Percentiles rank a stretch among this genome's conserved stretches.
Conservation (phyloP, 1,140 invertebrate species). For the Temnothorax longispinosus region DNA sequence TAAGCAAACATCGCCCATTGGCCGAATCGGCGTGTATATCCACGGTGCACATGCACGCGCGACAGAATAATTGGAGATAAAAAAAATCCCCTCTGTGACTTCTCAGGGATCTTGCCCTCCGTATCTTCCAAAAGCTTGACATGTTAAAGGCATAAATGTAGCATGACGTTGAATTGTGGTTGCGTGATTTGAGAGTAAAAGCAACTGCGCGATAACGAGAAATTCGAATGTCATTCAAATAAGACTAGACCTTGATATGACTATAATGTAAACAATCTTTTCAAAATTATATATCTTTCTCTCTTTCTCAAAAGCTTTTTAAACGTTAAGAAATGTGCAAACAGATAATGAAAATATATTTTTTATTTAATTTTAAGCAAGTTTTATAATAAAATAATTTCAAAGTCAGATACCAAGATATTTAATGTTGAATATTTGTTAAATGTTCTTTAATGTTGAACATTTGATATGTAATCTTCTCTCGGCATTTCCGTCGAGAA, state of each 20-base stretch:
- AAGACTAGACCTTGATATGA: background rate
- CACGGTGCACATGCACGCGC: slow-evolving; percentile 12
- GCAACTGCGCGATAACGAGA: slow-evolving; percentile 2
- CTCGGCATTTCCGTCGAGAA: background rate
- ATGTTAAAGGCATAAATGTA: background rate
- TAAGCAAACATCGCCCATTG: slow-evolving; percentile 57
- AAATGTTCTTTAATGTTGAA: background rate
- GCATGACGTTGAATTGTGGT: background rate
- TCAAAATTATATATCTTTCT: background rate
- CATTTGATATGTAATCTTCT: background rate
- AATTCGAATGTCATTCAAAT: background rate
- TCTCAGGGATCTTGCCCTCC: background rate
- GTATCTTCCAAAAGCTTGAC: slow-evolving; percentile 9
- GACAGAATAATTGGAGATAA: slow-evolving; percentile 32
- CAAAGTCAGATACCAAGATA: background rate
- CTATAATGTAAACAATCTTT: background rate
- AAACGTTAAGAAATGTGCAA: background rate
- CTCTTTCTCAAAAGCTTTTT: background rate
- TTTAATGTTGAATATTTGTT: background rate
- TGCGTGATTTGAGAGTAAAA: slow-evolving; percentile 21
- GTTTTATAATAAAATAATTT: background rate
- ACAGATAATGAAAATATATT: background rate
- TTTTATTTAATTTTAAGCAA: background rate
- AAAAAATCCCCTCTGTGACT: slow-evolving; percentile 22
- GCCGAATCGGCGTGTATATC: slow-evolving; percentile 28